Conservation (phyloP, 2,888 invertebrate genomes). For the Troides helena region DNA sequence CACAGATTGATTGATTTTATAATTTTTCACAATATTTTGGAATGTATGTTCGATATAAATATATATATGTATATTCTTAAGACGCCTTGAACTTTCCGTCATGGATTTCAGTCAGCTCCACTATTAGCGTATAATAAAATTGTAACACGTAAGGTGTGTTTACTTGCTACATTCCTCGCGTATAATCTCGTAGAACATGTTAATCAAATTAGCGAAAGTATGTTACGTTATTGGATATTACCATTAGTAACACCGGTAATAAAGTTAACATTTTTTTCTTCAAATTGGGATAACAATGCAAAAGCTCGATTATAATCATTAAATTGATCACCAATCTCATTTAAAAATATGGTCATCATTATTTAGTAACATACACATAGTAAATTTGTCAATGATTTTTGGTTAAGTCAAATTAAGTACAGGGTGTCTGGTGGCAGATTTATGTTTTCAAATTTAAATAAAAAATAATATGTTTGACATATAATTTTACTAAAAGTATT, state of each 20-base stretch:
- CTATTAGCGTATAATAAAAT: constrained; percentile 1
- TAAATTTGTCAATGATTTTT: too few relatives aligned
- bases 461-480: too few relatives aligned
- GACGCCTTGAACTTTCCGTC: not conserved
- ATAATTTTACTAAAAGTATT: too few relatives aligned
- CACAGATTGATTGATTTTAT: constrained; percentile 17
- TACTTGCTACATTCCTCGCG: constrained; percentile 9
- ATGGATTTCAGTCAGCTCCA: not conserved
- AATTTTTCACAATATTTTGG: not conserved
- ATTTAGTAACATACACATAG: too few relatives aligned
- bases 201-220: constrained; percentile 24
- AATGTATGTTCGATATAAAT: not conserved
- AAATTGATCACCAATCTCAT: not conserved
- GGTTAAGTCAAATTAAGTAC: too few relatives aligned
- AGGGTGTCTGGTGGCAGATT: too few relatives aligned
- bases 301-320: not conserved
- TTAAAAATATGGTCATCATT: not conserved
- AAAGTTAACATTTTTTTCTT: not conserved
- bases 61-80: not conserved
- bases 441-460: too few relatives aligned
- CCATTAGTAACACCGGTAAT: constrained; percentile 10
- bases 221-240: constrained; percentile 23
- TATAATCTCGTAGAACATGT: constrained; percentile 1
- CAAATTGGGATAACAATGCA: not conserved
- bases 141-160: constrained; percentile 2